A percentile compares a stretch with the other conserved stretches of the same genome.
Evolutionary conservation across 2,113 vertebrate genomes (phyloP).

Genomic region (Oophaga pumilio): DNA sequence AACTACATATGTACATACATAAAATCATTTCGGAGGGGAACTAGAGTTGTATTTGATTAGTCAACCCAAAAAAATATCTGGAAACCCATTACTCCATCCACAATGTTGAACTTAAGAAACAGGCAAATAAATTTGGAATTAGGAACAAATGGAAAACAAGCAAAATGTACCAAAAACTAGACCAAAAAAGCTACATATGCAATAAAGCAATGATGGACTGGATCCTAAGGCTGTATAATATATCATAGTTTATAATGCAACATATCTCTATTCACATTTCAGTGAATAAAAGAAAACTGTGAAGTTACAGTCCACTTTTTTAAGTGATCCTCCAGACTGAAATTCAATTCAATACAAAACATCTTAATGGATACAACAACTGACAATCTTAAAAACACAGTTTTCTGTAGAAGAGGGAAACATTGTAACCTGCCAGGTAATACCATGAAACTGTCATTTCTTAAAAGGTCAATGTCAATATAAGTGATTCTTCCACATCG

Average conservation of each 20-base stretch:
- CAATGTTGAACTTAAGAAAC: too few relatives aligned
- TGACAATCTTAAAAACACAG: constrained; percentile 8
- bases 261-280: neutral
- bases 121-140: too few relatives aligned
- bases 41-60: too few relatives aligned
- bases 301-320: constrained; percentile 1
- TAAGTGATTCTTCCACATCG: neutral
- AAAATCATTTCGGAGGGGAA: too few relatives aligned
- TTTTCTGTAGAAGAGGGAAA: neutral
- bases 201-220: too few relatives aligned
- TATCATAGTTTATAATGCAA: neutral
- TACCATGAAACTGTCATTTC: neutral
- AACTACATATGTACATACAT: too few relatives aligned
- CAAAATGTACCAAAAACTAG: neutral
- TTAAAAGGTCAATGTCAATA: constrained; percentile 15
- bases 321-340: neutral
- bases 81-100: too few relatives aligned
- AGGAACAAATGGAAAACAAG: neutral
- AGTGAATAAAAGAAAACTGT: constrained; percentile 21
- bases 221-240: neutral
- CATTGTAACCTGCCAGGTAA: neutral
- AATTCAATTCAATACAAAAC: neutral
- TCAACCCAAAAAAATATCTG: too few relatives aligned
- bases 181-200: neutral
- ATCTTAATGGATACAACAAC: neutral